These are phyloP conservation scores for Tromatobia lineatoria DNA, from an alignment of 2,888 invertebrate species.

Conservation along the genomic window DNA sequence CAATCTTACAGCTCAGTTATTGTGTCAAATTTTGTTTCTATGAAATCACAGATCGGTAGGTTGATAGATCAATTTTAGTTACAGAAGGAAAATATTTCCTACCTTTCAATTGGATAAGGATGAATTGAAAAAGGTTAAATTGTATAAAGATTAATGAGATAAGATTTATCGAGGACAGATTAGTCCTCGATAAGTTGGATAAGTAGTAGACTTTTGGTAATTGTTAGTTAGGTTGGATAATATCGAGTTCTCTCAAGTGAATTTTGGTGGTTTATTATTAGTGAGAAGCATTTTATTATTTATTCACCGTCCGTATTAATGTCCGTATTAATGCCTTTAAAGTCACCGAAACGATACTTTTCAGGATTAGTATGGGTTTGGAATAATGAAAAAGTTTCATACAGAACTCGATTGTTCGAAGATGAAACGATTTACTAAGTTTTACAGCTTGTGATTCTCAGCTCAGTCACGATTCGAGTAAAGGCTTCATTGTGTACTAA, in stretches of 20 bases:
- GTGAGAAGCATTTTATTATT: background rate
- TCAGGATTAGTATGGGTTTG: background rate
- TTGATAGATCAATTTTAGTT: too few species aligned
- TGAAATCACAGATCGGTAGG: too few species aligned
- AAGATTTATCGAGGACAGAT: too few species aligned
- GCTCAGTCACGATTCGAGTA: slow-evolving; percentile 48
- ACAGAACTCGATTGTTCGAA: slow-evolving; percentile 25
- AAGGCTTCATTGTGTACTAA: slow-evolving; percentile 51
- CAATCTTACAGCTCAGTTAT: slow-evolving; percentile 11
- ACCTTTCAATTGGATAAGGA: too few species aligned
- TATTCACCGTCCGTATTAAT: too few species aligned
- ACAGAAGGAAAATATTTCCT: too few species aligned
- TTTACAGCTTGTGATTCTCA: slow-evolving; percentile 31
- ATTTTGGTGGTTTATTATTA: background rate
- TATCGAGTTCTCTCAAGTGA: too few species aligned
- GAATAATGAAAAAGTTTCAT: background rate
- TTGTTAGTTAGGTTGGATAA: too few species aligned
- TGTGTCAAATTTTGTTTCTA: background rate
- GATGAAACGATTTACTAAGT: slow-evolving; percentile 25
- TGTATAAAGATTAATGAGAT: too few species aligned
- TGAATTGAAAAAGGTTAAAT: too few species aligned
- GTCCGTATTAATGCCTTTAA: background rate
- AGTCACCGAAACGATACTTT: background rate
- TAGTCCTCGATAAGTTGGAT: too few species aligned
- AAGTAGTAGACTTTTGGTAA: too few species aligned